Base-by-base conservation (phyloP, 2,797 vertebrate genomes). In the Galagoides demidoff region DNA sequence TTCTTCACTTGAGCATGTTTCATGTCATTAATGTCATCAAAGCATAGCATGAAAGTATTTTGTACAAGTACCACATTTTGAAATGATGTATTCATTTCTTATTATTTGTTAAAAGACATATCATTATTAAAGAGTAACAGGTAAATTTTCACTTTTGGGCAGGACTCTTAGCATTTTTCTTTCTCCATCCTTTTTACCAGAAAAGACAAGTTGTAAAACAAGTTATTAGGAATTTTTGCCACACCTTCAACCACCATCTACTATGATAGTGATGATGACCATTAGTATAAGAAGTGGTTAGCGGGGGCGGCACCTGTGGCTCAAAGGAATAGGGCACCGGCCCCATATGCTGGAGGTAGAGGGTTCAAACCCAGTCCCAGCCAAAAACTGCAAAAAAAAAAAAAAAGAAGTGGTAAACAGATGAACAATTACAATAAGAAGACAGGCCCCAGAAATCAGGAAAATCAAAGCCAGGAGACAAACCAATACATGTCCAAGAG, bases 91-190 rank as follows among this genome's bases (percentile, higher is more conserved):
- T 61, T 78, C 29, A 17, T 87, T 93, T 29, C 13, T 68, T 29
- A 82, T 70, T 76, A 55, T 73, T 66, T 66, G 7, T 25, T 82
- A 45, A 78, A 94, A 94, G 39, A 71, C 59, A 82, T 78, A 71
- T 55, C 64, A 86, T 78, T 93, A 85, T 66, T 59, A 55, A 84
- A 77, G 49, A 79, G 79, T 68, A 55, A 91, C 88, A 64, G 57
- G 34, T 8, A 70, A 88, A 70, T 5, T 2, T 11, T 93, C 27
- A 39, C 34, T 91, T 90, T 66, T 55, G 93, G 71, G 27, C 59
- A 81, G 66, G 49, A 74, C 22, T 22, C 31, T 63, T 88, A 79
- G 76, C 52, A 70, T 76, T 81, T 94, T 76, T 14, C 66, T 88
- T 82, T 63, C 31, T 82, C 31, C 12, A 63, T 52, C 12, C 19